Evolutionary conservation across 2,888 invertebrate genomes (phyloP).

Genomic region (Chrysolina oricalcia): DNA sequence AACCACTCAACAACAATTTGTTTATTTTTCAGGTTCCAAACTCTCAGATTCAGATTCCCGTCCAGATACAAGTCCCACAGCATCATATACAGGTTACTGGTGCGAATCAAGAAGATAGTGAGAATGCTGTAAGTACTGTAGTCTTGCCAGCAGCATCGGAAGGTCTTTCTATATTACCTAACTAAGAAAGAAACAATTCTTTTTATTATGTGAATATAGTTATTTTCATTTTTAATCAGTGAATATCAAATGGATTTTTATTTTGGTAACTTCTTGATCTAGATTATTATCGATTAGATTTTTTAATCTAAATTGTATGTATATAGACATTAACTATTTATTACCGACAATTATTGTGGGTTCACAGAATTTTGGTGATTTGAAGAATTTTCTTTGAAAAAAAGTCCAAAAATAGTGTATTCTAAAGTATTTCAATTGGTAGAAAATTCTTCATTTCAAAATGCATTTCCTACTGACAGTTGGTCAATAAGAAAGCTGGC

Average conservation of each 20-base stretch:
- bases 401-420: conserved; percentile 5
- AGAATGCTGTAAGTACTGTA: conserved; percentile 72
- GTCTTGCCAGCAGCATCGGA: conserved; percentile 73
- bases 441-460: conserved; percentile 14
- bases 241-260: conserved; percentile 21
- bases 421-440: conserved; percentile 7
- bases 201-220: conserved; percentile 9
- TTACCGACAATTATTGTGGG: background rate
- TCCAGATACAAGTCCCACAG: conserved; percentile 80
- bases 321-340: conserved; percentile 10
- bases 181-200: conserved; percentile 36
- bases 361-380: background rate
- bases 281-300: conserved; percentile 12
- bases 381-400: conserved; percentile 19
- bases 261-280: conserved; percentile 16
- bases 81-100: conserved; percentile 68
- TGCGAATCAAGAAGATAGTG: conserved; percentile 65
- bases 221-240: conserved; percentile 24
- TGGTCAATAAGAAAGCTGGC: background rate
- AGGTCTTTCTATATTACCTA: conserved; percentile 54
- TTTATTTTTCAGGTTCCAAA: conserved; percentile 74
- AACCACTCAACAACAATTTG: background rate
- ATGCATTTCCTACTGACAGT: background rate
- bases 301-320: background rate
- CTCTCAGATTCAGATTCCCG: conserved; percentile 77